Conservation (phyloP, 1,140 invertebrate species). For the Ceratoteleas bidentatus region DNA sequence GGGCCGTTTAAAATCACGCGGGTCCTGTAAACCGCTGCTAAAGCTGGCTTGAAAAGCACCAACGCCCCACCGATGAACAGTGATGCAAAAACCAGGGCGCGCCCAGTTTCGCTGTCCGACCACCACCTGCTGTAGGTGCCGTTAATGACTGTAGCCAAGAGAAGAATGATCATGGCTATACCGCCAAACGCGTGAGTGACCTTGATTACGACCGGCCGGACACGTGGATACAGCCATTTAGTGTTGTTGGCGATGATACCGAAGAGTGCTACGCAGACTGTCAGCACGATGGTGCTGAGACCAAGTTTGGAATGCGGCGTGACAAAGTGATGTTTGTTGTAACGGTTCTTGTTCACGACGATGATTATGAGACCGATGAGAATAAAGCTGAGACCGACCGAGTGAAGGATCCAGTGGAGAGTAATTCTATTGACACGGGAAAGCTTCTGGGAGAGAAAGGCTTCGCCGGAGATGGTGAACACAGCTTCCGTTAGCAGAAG, state of each 20-base stretch:
- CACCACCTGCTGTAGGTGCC: conserved; percentile 74
- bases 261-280: conserved; percentile 60
- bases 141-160: conserved; percentile 74
- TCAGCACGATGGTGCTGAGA: conserved; percentile 70
- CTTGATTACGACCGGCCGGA: conserved; percentile 73
- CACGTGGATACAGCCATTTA: conserved; percentile 73
- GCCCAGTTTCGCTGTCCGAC: conserved; percentile 61
- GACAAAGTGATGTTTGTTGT: conserved; percentile 67
- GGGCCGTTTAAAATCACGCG: conserved; percentile 67
- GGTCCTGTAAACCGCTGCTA: conserved; percentile 71
- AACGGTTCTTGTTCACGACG: conserved; percentile 71
- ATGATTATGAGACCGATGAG: conserved; percentile 73
- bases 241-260: conserved; percentile 76
- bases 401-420: conserved; percentile 75
- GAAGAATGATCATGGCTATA: conserved; percentile 69
- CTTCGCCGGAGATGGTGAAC: conserved; percentile 75
- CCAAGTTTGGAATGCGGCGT: conserved; percentile 73
- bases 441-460: conserved; percentile 64
- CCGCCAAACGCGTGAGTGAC: conserved; percentile 74
- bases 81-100: conserved; percentile 68
- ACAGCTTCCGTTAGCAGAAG: conserved; percentile 74
- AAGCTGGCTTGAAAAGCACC: conserved; percentile 73
- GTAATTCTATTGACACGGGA: conserved; percentile 68
- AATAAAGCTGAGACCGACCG: conserved; percentile 68
- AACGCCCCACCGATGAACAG: conserved; percentile 73